Evolutionary conservation across 1,140 invertebrate species (phyloP), one percentile per base, ranked within the genome.

Genomic region (Oryzaephilus surinamensis): DNA sequence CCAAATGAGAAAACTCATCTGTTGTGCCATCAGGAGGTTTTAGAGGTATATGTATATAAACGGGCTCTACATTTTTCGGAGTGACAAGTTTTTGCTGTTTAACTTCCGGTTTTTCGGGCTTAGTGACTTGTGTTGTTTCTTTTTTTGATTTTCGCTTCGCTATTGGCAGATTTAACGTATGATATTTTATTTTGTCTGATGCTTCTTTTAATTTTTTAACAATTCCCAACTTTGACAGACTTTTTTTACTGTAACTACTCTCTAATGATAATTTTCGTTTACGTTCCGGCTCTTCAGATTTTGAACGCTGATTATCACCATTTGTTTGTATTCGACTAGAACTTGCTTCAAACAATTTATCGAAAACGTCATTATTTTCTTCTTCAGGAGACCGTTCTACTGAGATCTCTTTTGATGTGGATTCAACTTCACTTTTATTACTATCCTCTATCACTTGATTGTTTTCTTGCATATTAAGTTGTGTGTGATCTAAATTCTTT

Each of bases 1-100:
- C 53, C n/a, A 58, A 37, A 31, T 61, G 38, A 3, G 57, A 58
- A 45, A 54, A 58, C 21, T 58, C 55, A 31, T 61, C 59, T 4
- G 44, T 48, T 50, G 53, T 39, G 13, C 54, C 60, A 4, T 46
- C 36, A 6, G 57, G 52, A 24, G 55, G 54, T 48, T 58, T 61
- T 26, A 62, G 30, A 3, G 60, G 60, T 39, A 62, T 62, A 21
- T 58, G 55, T 28, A 62, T 62, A 41, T 60, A 60, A 33, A 43
- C 32, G n/a, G 39, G 37, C 38, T 44, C 26, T 6, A 26, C 17
- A 17, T 35, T 29, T 21, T 41, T 41, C 2, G 33, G 21, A 6
- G 18, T 14, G 31, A 23, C 26, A 2, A 15, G 2, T 37, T 37
- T 37, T 28, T 46, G 19, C 3, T 8, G 11, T 12, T 39, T 14